Conservation (phyloP, 2,797 vertebrate species). For the Hoplostethus atlanticus region DNA sequence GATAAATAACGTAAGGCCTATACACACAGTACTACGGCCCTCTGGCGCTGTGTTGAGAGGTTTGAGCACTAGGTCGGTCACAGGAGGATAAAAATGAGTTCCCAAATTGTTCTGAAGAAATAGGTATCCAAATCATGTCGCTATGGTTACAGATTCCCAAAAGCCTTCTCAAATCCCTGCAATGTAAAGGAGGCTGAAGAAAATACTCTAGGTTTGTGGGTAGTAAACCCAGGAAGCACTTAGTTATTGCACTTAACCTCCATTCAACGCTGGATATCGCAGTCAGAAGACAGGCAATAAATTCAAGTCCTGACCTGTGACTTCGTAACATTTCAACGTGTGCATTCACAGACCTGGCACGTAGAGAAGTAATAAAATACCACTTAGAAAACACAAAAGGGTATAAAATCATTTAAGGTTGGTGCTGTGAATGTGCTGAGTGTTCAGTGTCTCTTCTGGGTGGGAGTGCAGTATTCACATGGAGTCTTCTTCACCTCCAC, state of each 20-base stretch:
- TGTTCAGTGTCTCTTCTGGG: constrained; percentile 11
- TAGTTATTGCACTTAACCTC: constrained; percentile 72
- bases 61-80: constrained; percentile 17
- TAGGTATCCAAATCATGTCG: not conserved
- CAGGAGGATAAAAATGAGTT: not conserved
- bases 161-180: constrained; percentile 15
- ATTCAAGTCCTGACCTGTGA: constrained; percentile 21
- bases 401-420: constrained; percentile 62
- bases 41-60: not conserved
- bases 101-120: not conserved
- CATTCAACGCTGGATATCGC: constrained; percentile 11
- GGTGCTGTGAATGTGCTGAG: constrained; percentile 45
- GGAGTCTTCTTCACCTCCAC: not conserved
- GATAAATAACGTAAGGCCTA: constrained; percentile 33
- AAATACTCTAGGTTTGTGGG: constrained; percentile 19
- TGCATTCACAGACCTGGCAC: constrained; percentile 46
- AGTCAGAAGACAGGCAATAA: constrained; percentile 15
- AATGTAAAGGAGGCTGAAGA: not conserved
- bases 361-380: constrained; percentile 42
- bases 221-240: constrained; percentile 22
- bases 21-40: constrained; percentile 9
- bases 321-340: constrained; percentile 26
- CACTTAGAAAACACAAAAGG: constrained; percentile 56
- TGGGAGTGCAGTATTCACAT: not conserved
- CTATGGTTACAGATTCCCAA: not conserved